A percentile compares a stretch with the other conserved stretches of the same genome.
Conservation (phyloP, 2,888 invertebrate genomes). For the Thereva unica region DNA sequence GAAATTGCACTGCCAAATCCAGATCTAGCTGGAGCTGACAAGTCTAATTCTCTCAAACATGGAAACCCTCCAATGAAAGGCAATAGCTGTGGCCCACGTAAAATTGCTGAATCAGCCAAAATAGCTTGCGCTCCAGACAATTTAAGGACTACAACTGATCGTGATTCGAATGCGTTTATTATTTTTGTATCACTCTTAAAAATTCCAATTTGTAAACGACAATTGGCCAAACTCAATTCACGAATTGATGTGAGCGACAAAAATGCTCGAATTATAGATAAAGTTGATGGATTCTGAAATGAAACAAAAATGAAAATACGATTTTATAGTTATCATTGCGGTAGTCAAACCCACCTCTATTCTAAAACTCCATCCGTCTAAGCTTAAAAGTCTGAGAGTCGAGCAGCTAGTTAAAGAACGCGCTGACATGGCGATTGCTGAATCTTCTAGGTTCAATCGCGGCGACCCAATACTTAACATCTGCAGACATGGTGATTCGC, state of each 20-base stretch:
- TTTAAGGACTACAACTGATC: slow-evolving; percentile 60
- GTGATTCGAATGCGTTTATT: slow-evolving; percentile 53
- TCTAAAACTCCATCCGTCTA: slow-evolving; percentile 64
- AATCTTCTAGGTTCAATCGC: slow-evolving; percentile 61
- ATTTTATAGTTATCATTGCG: background rate
- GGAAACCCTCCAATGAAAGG: slow-evolving; percentile 60
- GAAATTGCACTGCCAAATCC: slow-evolving; percentile 53
- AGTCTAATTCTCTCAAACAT: slow-evolving; percentile 59
- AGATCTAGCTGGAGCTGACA: slow-evolving; percentile 59
- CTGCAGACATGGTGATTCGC: slow-evolving; percentile 62
- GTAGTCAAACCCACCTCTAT: slow-evolving; percentile 58
- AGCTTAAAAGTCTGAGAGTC: slow-evolving; percentile 60
- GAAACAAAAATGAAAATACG: slow-evolving; percentile 14
- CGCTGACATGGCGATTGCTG: slow-evolving; percentile 51
- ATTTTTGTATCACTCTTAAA: slow-evolving; percentile 46
- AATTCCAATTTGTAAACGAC: slow-evolving; percentile 59
- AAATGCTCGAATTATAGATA: slow-evolving; percentile 60
- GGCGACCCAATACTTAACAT: slow-evolving; percentile 62
- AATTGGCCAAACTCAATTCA: slow-evolving; percentile 61
- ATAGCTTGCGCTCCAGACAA: slow-evolving; percentile 60
- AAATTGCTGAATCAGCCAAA: slow-evolving; percentile 58
- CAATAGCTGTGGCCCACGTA: slow-evolving; percentile 59
- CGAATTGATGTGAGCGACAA: slow-evolving; percentile 60
- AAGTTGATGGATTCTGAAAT: slow-evolving; percentile 50
- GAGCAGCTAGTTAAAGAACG: slow-evolving; percentile 55